These are phyloP conservation scores for Egretta garzetta DNA, from an alignment of 2,113 vertebrate species.

Conservation along the genomic window DNA sequence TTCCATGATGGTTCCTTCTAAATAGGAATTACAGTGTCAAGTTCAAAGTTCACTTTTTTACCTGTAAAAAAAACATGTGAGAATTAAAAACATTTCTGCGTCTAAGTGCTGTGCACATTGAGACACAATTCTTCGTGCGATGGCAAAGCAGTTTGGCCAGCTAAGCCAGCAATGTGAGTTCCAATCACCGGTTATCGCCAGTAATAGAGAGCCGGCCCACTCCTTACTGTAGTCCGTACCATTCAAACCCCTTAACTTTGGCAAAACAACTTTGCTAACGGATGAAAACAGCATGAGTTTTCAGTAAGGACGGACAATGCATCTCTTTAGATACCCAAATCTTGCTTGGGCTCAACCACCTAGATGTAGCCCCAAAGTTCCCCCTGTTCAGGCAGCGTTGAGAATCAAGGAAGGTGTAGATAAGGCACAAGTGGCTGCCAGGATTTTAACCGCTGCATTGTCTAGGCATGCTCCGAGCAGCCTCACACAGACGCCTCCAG, in stretches of 20 bases:
- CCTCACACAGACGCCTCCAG: slow-evolving; percentile 40
- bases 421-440: not conserved
- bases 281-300: accelerated
- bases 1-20: not conserved
- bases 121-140: not conserved
- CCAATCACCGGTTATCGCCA: not conserved
- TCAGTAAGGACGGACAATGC: accelerated
- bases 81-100: not conserved
- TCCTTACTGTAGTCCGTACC: not conserved
- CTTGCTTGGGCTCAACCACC: not conserved
- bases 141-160: slow-evolving; percentile 13
- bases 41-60: not conserved
- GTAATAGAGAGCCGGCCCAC: not conserved
- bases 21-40: not conserved
- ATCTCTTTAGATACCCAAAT: not conserved
- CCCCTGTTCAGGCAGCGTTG: not conserved
- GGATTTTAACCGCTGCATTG: not conserved
- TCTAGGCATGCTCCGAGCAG: slow-evolving; percentile 38
- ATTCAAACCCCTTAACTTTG: accelerated
- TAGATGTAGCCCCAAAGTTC: not conserved
- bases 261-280: not conserved
- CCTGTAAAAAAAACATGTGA: not conserved
- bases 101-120: not conserved
- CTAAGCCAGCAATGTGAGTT: not conserved
- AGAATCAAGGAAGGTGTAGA: not conserved